These are phyloP conservation scores for Pseudorectes ferrugineus DNA, from an alignment of 2,113 vertebrate species.

Conservation along the genomic window DNA sequence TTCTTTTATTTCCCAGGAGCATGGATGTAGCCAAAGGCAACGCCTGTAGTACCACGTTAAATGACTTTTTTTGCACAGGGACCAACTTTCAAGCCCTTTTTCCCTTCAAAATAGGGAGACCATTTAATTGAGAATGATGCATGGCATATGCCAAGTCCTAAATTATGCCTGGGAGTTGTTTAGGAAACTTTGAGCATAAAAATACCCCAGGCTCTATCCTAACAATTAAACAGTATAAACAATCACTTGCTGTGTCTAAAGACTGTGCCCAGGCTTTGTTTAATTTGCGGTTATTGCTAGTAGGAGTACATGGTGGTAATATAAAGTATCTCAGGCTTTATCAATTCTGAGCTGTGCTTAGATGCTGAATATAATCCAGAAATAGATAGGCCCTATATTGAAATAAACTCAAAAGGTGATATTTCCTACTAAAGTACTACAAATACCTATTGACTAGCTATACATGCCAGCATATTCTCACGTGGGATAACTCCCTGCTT, in stretches of 20 bases:
- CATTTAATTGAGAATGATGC: not conserved
- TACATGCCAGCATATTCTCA: not conserved
- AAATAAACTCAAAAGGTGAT: not conserved
- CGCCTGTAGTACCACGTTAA: rapidly evolving
- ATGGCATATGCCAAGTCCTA: not conserved
- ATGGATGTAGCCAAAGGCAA: not conserved
- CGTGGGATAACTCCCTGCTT: not conserved
- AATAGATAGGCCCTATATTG: not conserved
- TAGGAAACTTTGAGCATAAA: not conserved
- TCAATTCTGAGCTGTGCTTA: not conserved
- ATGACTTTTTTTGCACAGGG: not conserved
- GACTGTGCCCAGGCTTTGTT: not conserved
- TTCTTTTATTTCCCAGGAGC: not conserved
- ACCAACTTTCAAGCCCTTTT: not conserved
- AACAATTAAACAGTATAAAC: conserved; percentile 4
- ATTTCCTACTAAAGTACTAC: not conserved
- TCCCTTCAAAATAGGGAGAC: not conserved
- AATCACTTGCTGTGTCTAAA: not conserved
- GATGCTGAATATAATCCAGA: not conserved
- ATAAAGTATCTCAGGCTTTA: not conserved
- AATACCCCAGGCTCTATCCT: not conserved
- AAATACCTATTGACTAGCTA: not conserved
- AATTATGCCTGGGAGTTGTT: conserved; percentile 31
- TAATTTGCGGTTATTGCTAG: not conserved
- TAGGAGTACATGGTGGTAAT: not conserved